These are phyloP conservation scores for Dicyrtomina minuta DNA, from an alignment of 2,888 invertebrate species.

Conservation along the genomic window DNA sequence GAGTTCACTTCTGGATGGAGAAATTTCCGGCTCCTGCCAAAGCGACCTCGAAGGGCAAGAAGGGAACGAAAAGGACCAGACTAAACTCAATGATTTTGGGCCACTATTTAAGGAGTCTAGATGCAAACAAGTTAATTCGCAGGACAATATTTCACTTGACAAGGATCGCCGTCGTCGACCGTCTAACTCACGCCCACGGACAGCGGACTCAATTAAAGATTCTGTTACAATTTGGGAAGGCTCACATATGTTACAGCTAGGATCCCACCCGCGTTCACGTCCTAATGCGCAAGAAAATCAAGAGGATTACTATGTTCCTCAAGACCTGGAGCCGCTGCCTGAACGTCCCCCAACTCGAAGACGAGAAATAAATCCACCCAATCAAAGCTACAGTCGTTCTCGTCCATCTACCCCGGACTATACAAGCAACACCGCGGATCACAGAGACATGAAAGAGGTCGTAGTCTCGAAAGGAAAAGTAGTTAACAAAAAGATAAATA, in stretches of 20 bases:
- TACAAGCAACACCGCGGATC: too few species aligned
- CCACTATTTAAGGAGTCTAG: too few species aligned
- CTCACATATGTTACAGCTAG: not conserved
- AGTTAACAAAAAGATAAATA: constrained; percentile 13
- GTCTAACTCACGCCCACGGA: not conserved
- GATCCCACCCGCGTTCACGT: too few species aligned
- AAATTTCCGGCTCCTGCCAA: too few species aligned
- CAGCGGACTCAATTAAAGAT: not conserved
- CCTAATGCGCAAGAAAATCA: not conserved
- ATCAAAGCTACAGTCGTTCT: too few species aligned
- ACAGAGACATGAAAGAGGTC: too few species aligned
- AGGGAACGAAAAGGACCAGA: too few species aligned
- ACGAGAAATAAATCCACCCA: not conserved
- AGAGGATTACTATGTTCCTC: not conserved
- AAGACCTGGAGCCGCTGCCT: not conserved
- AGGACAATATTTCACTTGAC: too few species aligned
- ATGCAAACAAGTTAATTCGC: too few species aligned
- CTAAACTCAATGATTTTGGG: too few species aligned
- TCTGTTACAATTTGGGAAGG: constrained; percentile 12
- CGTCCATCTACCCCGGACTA: too few species aligned
- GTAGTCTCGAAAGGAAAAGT: not conserved
- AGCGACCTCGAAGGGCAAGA: too few species aligned
- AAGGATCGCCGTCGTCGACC: not conserved
- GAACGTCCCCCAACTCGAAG: constrained; percentile 13
- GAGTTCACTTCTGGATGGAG: not conserved